Evolutionary conservation across 2,113 vertebrate species (phyloP), one percentile per base, ranked within the genome.

Genomic region (Channa maculata): DNA sequence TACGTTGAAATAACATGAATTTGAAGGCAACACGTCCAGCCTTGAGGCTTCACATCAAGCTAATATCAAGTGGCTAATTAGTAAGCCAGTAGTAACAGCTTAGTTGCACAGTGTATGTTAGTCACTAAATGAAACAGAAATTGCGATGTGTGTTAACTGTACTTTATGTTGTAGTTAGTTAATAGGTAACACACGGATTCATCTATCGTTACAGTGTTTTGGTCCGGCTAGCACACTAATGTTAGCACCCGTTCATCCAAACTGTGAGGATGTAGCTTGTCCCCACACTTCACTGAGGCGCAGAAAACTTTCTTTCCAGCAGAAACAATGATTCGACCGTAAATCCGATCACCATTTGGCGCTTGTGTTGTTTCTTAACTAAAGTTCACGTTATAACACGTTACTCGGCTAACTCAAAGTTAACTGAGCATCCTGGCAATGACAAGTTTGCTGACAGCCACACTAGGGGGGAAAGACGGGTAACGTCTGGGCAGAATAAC

Each of bases 391-490:
- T 10, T 48, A 2, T 8, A 63, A 44, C 45, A 0, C 36, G 11
- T 67, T 67, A 43, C 15, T 53, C 54, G 36, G 10, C 39, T 64
- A 64, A 88, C 72, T 80, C 75, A 84, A 91, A 89, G 85, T 90
- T 90, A 78, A 82, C 83, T 43, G 82, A 86, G 89, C 91, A 91
- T 91, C 91, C 82, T 84, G 65, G 65, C 84, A 77, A 85, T 87
- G 89, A 85, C 89, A 92, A 92, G 86, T 92, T 92, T 88, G 57
- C 79, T 67, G 51, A 14, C 52, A 77, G 75, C 59, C 71, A 51
- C 76, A 86, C 63, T 83, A 65, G 38, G 50, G 61, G 68, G 63
- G 65, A 57, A 64, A 77, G 73, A 86, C 83, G 71, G 68, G 82
- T 52, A 66, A 3, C 61, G 53, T 53, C 24, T 54, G 54, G 52